Conservation (phyloP, 2,888 invertebrate species). For the Trissoscelio sp. region DNA sequence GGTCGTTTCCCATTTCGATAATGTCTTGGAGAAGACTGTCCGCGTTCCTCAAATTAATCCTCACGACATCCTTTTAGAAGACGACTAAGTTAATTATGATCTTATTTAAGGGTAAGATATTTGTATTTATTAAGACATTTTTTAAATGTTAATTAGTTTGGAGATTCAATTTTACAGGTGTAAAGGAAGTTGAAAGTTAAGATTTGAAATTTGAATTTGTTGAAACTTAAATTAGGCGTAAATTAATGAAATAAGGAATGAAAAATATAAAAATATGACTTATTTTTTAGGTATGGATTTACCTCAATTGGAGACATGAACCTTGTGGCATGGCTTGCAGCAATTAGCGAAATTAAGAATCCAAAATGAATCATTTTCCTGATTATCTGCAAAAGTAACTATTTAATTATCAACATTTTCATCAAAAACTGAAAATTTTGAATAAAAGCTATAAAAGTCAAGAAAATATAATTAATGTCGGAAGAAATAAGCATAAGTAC, state of each 20-base stretch:
- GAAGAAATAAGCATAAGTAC: too few species aligned
- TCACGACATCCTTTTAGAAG: conserved; percentile 34
- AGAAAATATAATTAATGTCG: too few species aligned
- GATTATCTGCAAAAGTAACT: not conserved
- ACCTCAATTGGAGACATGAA: conserved; percentile 77
- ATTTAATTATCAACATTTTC: not conserved
- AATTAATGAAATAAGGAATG: too few species aligned
- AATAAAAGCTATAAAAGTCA: too few species aligned
- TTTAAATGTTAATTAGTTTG: too few species aligned
- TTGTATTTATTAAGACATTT: too few species aligned
- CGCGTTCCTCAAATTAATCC: conserved; percentile 82
- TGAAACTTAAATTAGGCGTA: too few species aligned
- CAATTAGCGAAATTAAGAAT: conserved; percentile 70
- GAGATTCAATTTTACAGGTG: too few species aligned
- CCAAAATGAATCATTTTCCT: conserved; percentile 69
- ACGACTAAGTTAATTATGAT: not conserved
- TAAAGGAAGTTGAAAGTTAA: too few species aligned
- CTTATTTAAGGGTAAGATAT: not conserved
- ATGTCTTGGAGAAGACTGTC: conserved; percentile 90
- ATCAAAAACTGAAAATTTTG: not conserved
- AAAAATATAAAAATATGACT: too few species aligned
- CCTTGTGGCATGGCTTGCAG: conserved; percentile 72
- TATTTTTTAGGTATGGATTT: conserved; percentile 23
- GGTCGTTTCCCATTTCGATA: conserved; percentile 90
- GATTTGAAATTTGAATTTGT: too few species aligned